Base-by-base conservation (phyloP, 2,888 invertebrate species). In the Callinectes sapidus region DNA sequence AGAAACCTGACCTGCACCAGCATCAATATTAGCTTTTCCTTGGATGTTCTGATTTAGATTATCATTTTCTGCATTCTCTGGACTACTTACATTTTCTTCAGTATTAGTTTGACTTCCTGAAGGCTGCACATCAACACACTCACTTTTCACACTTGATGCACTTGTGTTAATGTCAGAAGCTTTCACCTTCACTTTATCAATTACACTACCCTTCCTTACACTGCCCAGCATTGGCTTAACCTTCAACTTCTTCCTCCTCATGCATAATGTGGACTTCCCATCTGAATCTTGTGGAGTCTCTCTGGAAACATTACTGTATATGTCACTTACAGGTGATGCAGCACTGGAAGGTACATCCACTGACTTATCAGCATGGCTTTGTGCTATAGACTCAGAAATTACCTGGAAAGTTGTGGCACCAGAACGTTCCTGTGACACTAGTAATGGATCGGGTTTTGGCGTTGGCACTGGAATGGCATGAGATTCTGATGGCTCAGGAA, bases 201-300 rank as follows among this genome's bases (percentile, higher is more conserved):
- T n/a, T 35, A 90, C 61, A 55, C 81, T 61, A 35, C 55, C 90
- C 55, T 90, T 90, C n/a, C 90, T 86, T n/a, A 28, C 28, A 55
- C 55, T 39, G 86, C 86, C 85, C 0, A 90, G 54, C 90, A 90
- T 86, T 8, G 90, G 90, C 48, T 61, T 86, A 35, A 90, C 86
- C 61, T 90, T 90, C n/a, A 90, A 23, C 54, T 86, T 90, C 35
- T 90, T 90, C 39, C 90, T 90, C 61, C 90, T 54, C 54, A 86
- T 86, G 77, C 61, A 55, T 35, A 55, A 16, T 55, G 32, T 13
- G 18, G 90, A 32, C 48, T 61, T 90, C 14, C n/a, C 55, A n/a
- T 90, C 86, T 10, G 35, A 32, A 23, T 32, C 39, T n/a, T 77
- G 23, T 0, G 32, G 61, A 10, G 5, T 32, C 10, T 81, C n/a